phyloP scores from a whole-genome alignment of 1,140 invertebrate genomes.

The Lordiphosa clarofinis region DNA sequence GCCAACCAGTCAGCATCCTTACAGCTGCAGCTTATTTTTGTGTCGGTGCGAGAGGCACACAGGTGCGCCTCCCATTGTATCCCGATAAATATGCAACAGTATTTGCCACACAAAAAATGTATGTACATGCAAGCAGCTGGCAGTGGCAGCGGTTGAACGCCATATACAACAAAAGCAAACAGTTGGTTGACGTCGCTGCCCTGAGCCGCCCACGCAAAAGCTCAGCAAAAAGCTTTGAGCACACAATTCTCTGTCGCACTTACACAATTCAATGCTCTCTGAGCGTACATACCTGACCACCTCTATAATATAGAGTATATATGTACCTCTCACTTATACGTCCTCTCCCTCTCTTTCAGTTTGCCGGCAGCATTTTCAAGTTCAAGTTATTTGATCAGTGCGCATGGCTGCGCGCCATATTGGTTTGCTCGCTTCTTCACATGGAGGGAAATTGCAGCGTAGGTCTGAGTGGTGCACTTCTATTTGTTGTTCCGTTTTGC shows the following conservation, averaged over 20 bases:
- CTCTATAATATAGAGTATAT: neutral
- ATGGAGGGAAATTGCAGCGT: conserved; percentile 21
- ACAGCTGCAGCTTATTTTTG: conserved; percentile 19
- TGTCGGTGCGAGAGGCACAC: conserved; percentile 6
- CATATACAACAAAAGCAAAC: conserved; percentile 62
- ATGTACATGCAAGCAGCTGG: conserved; percentile 29
- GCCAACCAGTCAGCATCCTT: conserved; percentile 38
- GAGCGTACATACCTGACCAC: conserved; percentile 9
- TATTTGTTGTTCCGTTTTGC: conserved; percentile 37
- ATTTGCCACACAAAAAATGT: conserved; percentile 24
- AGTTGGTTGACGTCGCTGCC: conserved; percentile 53
- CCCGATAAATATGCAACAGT: conserved; percentile 69
- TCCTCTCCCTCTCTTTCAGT: conserved; percentile 10
- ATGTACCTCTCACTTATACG: conserved; percentile 8
- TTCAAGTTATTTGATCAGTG: conserved; percentile 63
- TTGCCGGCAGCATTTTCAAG: conserved; percentile 66
- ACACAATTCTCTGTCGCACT: conserved; percentile 5
- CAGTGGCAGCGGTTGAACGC: conserved; percentile 16
- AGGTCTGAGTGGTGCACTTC: conserved; percentile 24
- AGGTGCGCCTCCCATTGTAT: conserved; percentile 43
- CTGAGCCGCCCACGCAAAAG: conserved; percentile 73
- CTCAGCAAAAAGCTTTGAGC: conserved; percentile 27
- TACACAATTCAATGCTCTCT: conserved; percentile 9
- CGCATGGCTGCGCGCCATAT: conserved; percentile 68
- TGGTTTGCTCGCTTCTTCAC: conserved; percentile 38